Conservation (phyloP, 2,113 vertebrate species). For the Nansenia antarctica region DNA sequence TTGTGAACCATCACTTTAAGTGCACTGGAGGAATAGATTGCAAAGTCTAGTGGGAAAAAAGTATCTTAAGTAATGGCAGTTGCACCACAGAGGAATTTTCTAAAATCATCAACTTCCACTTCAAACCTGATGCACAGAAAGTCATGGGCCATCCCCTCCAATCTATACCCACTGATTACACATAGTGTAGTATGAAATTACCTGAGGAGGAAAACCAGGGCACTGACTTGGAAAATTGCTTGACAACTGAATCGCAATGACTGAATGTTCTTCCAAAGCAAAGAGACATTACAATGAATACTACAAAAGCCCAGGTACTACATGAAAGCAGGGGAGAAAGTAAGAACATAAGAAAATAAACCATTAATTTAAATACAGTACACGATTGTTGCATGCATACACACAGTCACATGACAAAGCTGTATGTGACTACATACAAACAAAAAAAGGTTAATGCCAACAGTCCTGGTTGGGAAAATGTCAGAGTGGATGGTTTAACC, state of each 20-base stretch:
- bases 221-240: not conserved
- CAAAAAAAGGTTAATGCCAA: too few species aligned
- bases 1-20: too few species aligned
- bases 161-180: not conserved
- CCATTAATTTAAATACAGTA: not conserved
- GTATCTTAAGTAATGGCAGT: constrained; percentile 8
- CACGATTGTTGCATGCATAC: too few species aligned
- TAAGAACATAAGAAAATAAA: not conserved
- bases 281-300: not conserved
- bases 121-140: constrained; percentile 24
- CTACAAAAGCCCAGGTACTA: not conserved
- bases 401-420: too few species aligned
- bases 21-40: too few species aligned
- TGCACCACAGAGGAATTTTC: constrained; percentile 13
- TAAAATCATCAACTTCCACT: constrained; percentile 26
- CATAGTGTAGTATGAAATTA: not conserved
- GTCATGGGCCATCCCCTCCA: constrained; percentile 10
- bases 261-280: not conserved
- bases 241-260: not conserved
- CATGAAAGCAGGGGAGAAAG: not conserved
- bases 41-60: too few species aligned
- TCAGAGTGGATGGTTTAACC: too few species aligned
- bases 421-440: too few species aligned
- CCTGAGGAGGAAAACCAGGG: not conserved
- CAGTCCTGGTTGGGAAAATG: too few species aligned